Evolutionary conservation across 2,888 invertebrate species (phyloP).

Genomic region (Melanostoma mellinum): DNA sequence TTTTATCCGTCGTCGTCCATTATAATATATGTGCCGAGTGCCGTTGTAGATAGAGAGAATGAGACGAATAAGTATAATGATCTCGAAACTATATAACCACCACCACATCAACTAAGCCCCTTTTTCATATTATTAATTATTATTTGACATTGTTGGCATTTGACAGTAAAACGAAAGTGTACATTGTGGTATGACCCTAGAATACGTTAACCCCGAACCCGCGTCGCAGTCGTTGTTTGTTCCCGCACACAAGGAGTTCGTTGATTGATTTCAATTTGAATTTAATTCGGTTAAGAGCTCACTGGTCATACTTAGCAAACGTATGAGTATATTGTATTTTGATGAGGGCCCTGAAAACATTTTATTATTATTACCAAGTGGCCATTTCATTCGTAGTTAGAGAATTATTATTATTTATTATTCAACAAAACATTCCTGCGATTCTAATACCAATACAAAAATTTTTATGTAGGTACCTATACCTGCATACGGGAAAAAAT

Average conservation of each 20-base stretch:
- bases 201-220: slow-evolving; percentile 66
- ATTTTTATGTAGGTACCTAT: too few relatives aligned
- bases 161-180: slow-evolving; percentile 62
- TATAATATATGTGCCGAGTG: background rate
- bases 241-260: slow-evolving; percentile 57
- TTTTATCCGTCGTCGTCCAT: slow-evolving; percentile 46
- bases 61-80: too few relatives aligned
- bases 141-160: slow-evolving; percentile 70
- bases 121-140: slow-evolving; percentile 51
- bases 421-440: too few relatives aligned
- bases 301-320: background rate
- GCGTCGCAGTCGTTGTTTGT: slow-evolving; percentile 22
- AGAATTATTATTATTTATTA: too few relatives aligned
- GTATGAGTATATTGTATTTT: too few relatives aligned
- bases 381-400: too few relatives aligned
- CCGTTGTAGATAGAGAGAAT: background rate
- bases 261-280: slow-evolving; percentile 73
- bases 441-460: too few relatives aligned
- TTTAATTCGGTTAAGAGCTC: slow-evolving; percentile 73
- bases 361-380: too few relatives aligned
- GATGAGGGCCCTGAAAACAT: too few relatives aligned
- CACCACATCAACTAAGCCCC: slow-evolving; percentile 28
- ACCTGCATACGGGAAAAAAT: too few relatives aligned
- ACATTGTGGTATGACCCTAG: slow-evolving; percentile 57
- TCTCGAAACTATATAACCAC: slow-evolving; percentile 49